Conservation (phyloP, 2,797 vertebrate species). For the Pangasius krempfi region DNA sequence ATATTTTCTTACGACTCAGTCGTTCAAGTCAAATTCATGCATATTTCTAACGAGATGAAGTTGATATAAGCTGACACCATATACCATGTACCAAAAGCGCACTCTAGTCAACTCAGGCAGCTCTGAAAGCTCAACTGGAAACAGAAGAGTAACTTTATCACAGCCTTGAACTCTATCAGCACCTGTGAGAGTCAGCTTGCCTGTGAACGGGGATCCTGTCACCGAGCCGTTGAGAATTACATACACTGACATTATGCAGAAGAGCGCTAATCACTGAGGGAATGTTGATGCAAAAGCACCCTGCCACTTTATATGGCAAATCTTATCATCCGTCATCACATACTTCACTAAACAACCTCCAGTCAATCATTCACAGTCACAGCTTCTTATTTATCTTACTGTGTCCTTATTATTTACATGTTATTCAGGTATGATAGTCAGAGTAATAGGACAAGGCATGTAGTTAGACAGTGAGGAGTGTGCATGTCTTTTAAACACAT, state of each 20-base stretch:
- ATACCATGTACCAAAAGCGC: neutral
- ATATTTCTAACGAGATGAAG: neutral
- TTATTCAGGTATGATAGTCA: neutral
- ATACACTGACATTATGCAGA: constrained; percentile 30
- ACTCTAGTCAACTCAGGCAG: neutral
- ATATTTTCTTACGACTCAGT: neutral
- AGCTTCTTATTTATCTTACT: neutral
- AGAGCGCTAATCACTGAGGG: constrained; percentile 11
- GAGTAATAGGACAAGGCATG: neutral
- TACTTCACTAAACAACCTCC: neutral
- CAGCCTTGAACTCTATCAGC: constrained; percentile 48
- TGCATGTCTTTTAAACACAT: neutral
- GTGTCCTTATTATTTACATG: neutral
- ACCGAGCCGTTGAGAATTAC: constrained; percentile 51
- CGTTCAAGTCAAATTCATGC: neutral
- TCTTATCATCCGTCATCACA: neutral
- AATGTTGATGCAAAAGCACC: neutral
- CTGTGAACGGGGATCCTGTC: constrained; percentile 60
- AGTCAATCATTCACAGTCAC: neutral
- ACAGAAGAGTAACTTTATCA: constrained; percentile 70
- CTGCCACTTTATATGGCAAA: neutral
- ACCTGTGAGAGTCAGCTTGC: constrained; percentile 29
- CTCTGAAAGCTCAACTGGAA: constrained; percentile 50
- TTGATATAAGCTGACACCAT: neutral
- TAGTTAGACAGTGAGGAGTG: neutral